Base-by-base conservation (phyloP, 1,140 invertebrate genomes). In the Zaprionus capensis region DNA sequence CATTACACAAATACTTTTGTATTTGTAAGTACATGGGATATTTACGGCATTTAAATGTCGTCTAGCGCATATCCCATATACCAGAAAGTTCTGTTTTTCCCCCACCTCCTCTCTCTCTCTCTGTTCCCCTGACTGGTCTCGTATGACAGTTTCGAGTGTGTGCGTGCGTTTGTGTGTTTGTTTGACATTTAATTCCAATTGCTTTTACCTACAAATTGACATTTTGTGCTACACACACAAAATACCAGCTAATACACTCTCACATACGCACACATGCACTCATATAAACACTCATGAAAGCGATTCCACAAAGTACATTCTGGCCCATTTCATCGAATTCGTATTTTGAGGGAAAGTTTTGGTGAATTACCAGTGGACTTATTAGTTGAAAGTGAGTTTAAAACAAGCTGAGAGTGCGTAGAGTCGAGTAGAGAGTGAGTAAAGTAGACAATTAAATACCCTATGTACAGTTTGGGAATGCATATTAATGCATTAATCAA, bases 1-100 rank as follows among this genome's bases (percentile, higher is more conserved):
- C 62, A 88, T 84, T 88, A 87, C 81, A 88, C 84, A 88, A 88
- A 88, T 87, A 87, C 84, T 87, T 79, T 83, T 84, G 81, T 79
- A 78, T 78, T 71, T 57, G 66, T 55, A 65, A 65, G 75, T 63
- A 81, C 80, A 88, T 79, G 70, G 78, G 55, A 81, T 78, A 88
- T 87, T 87, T 88, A 83, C 84, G 71, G 81, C 75, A 78, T 81
- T 85, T 85, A 80, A 77, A 76, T 80, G 78, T 69, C 57, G 69
- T 68, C 79, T 76, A 73, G 67, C 68, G 31, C 49, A 61, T 69
- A 80, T 53, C 17, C 34, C 41, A 46, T 46, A 46, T 46, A 46
- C 41, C 41, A 46, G 41, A 46, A 46, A 46, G 41, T 46, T 46
- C n/a, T 28, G 41, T 36, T 26, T 53, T 26, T 20, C 51, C 24